Conservation (phyloP, 2,888 invertebrate species). For the Geotrupes spiniger region DNA sequence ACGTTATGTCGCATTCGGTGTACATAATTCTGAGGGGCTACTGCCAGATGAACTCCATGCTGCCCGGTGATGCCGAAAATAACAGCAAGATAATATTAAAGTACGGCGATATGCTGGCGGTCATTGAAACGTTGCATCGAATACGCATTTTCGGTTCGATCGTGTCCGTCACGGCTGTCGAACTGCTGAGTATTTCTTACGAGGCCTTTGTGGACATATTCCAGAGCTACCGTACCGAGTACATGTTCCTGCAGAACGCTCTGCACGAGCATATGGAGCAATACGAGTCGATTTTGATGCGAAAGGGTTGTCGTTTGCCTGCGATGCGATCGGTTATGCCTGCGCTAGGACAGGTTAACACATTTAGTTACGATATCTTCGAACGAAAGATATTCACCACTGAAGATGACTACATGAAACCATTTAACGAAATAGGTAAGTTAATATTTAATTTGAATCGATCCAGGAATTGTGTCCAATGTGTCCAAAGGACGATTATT, state of each 20-base stretch:
- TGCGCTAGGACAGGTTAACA: slow-evolving; percentile 13
- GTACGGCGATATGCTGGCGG: slow-evolving; percentile 19
- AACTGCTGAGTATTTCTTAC: slow-evolving; percentile 17
- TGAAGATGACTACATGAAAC: slow-evolving; percentile 6
- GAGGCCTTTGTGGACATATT: slow-evolving; percentile 18
- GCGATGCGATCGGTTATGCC: slow-evolving; percentile 12
- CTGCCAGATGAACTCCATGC: slow-evolving; percentile 19
- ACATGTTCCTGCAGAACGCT: slow-evolving; percentile 17
- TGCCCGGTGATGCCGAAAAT: slow-evolving; percentile 22
- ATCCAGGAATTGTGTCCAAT: too few relatives aligned
- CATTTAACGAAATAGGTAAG: slow-evolving; percentile 13
- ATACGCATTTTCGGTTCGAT: slow-evolving; percentile 19
- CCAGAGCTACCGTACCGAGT: slow-evolving; percentile 16
- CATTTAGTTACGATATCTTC: slow-evolving; percentile 13
- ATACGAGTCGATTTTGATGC: slow-evolving; percentile 15
- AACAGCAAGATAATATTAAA: slow-evolving; percentile 17
- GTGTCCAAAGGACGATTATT: too few relatives aligned
- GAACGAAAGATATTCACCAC: not conserved
- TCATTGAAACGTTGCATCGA: slow-evolving; percentile 20
- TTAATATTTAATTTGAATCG: slow-evolving; percentile 1
- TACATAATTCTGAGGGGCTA: slow-evolving; percentile 19
- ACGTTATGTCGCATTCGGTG: slow-evolving; percentile 18
- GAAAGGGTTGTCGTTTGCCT: slow-evolving; percentile 21
- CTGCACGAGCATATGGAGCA: slow-evolving; percentile 16
- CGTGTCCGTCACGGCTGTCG: slow-evolving; percentile 18